Conservation (phyloP, 2,797 vertebrate genomes). For the Spizella passerina region DNA sequence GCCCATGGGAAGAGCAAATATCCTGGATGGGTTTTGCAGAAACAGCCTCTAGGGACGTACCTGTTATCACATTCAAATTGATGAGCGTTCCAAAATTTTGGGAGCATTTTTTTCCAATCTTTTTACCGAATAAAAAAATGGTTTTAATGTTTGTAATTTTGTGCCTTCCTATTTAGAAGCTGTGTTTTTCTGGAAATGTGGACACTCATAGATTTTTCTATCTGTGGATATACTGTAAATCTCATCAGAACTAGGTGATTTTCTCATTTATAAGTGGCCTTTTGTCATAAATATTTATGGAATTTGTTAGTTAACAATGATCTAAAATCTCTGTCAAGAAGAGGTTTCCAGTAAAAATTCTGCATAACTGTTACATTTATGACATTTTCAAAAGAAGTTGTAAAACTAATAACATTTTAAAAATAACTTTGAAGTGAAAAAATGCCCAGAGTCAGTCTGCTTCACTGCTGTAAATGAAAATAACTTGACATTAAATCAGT, state of each 20-base stretch:
- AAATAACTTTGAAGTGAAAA: not conserved
- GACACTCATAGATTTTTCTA: not conserved
- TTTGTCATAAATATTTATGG: not conserved
- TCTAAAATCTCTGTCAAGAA: not conserved
- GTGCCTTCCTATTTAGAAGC: not conserved
- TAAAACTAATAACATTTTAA: not conserved
- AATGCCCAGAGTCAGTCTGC: not conserved
- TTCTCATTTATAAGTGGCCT: not conserved
- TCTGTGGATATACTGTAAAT: not conserved
- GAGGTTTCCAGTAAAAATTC: not conserved
- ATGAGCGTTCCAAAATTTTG: not conserved
- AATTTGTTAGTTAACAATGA: not conserved
- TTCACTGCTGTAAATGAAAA: not conserved
- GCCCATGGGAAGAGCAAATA: not conserved
- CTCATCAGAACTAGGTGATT: not conserved
- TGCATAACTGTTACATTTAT: not conserved
- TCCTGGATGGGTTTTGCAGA: not conserved
- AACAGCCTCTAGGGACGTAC: not conserved
- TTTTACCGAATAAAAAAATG: not conserved
- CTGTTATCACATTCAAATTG: not conserved
- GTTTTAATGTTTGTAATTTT: not conserved
- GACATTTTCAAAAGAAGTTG: not conserved
- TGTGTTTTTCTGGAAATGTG: not conserved
- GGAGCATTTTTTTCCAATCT: accelerated
- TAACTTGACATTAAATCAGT: not conserved